phyloP scores from a whole-genome alignment of 2,113 vertebrate genomes.

The Rostratula benghalensis region DNA sequence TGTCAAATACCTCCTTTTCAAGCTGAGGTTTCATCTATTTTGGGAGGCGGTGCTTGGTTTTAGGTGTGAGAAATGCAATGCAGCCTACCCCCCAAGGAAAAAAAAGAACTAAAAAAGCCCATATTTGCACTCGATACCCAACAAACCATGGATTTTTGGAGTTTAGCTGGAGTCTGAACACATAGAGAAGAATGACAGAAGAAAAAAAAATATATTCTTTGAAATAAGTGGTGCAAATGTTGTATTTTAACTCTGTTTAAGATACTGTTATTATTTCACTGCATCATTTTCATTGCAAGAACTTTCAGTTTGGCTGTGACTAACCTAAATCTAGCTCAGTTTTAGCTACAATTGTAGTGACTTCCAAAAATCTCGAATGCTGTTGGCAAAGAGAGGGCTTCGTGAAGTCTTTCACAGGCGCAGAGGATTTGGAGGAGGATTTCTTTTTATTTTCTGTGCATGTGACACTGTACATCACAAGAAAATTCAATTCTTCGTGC shows the following conservation, averaged over 20 bases:
- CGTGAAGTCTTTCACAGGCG: background rate
- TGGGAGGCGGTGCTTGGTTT: background rate
- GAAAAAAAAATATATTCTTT: constrained; percentile 37
- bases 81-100: background rate
- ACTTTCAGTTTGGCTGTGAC: background rate
- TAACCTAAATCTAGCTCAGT: background rate
- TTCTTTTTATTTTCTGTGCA: background rate
- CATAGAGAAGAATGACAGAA: background rate
- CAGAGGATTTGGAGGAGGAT: background rate
- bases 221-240: constrained; percentile 44
- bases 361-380: background rate
- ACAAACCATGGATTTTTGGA: background rate
- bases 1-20: background rate
- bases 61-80: background rate
- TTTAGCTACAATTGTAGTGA: background rate
- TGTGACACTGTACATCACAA: background rate
- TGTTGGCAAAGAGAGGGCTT: background rate
- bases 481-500: background rate
- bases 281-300: background rate
- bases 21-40: constrained; percentile 24
- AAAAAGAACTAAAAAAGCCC: background rate
- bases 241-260: constrained; percentile 49
- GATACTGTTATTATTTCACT: constrained; percentile 40
- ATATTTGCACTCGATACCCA: background rate
- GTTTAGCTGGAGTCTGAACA: background rate